Evolutionary conservation across 2,113 vertebrate species (phyloP).

Genomic region (Bubo bubo): DNA sequence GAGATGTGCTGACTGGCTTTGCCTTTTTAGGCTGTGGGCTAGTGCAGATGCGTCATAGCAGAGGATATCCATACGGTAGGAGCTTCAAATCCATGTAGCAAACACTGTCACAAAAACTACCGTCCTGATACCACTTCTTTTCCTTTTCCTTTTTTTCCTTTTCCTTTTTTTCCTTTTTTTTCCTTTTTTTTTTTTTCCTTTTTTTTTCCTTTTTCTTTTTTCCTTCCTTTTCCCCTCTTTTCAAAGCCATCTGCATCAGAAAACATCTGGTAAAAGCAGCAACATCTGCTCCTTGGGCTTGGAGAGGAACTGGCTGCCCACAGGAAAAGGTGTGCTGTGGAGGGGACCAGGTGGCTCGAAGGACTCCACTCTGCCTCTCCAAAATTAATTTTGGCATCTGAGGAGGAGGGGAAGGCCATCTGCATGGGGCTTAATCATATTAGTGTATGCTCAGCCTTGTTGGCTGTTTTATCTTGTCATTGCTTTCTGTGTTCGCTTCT

Average conservation of each 20-base stretch:
- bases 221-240: background rate
- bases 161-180: background rate
- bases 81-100: background rate
- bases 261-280: background rate
- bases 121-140: background rate
- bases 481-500: background rate
- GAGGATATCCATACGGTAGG: background rate
- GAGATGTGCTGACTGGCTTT: background rate
- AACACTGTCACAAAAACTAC: background rate
- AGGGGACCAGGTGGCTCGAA: rapidly evolving
- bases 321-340: background rate
- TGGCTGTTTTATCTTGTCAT: background rate
- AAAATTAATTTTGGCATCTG: background rate
- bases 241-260: background rate
- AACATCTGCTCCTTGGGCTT: background rate
- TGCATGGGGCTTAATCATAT: background rate
- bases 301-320: background rate
- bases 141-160: too few species aligned
- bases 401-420: background rate
- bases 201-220: rapidly evolving
- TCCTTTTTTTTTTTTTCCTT: background rate
- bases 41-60: background rate
- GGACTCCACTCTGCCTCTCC: background rate
- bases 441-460: background rate
- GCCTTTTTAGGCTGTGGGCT: background rate